phyloP scores from a whole-genome alignment of 2,113 vertebrate species.

The Corynorhinus townsendii region DNA sequence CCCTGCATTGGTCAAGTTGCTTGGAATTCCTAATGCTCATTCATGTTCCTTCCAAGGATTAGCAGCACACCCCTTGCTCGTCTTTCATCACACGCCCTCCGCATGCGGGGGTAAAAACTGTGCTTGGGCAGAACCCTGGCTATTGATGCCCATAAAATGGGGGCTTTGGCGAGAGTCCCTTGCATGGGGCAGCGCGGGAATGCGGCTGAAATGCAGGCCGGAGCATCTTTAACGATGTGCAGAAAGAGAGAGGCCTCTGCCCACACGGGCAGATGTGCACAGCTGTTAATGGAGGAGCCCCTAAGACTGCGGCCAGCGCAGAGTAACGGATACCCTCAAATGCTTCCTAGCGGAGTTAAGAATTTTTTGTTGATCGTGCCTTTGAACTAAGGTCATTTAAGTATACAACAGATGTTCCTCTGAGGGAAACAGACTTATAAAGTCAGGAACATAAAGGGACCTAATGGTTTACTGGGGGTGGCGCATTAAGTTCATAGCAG shows the following conservation, averaged over 20 bases:
- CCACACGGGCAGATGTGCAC: conserved; percentile 78
- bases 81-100: conserved; percentile 19
- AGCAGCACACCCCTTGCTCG: not conserved
- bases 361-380: conserved; percentile 74
- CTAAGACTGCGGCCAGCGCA: conserved; percentile 54
- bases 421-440: conserved; percentile 74
- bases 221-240: conserved; percentile 67
- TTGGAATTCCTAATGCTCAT: conserved; percentile 54
- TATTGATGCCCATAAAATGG: conserved; percentile 48
- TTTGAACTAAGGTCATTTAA: conserved; percentile 80
- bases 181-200: conserved; percentile 61
- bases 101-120: not conserved
- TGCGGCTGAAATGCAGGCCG: conserved; percentile 40
- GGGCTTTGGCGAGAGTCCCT: conserved; percentile 50
- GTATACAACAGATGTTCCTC: conserved; percentile 78
- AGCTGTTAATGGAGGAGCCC: conserved; percentile 80
- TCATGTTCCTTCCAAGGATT: conserved; percentile 52
- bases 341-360: conserved; percentile 63
- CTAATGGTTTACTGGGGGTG: conserved; percentile 66
- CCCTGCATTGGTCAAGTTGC: conserved; percentile 57
- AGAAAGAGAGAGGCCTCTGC: conserved; percentile 65
- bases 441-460: conserved; percentile 67
- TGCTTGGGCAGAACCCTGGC: conserved; percentile 47
- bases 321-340: conserved; percentile 64
- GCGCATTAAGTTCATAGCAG: conserved; percentile 46